Base-by-base conservation (phyloP, 30 jellyfish, hydroid and myxozoan species). In the Sanderia malayensis region DNA sequence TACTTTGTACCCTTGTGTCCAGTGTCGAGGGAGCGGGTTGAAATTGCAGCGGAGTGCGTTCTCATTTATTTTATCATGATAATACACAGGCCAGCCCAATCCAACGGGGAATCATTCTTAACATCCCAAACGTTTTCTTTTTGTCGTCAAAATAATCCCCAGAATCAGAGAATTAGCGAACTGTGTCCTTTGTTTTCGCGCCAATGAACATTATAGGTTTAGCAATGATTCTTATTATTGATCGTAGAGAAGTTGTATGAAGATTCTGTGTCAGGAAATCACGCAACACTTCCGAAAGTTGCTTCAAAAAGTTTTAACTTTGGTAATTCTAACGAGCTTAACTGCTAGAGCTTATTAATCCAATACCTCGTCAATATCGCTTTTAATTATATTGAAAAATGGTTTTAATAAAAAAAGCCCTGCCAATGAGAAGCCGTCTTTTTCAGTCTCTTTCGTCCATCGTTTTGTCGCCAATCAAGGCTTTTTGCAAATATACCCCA, bases 91-190 rank as follows among this genome's bases (percentile, higher is more conserved):
- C n/a, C n/a, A n/a, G n/a, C n/a, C n/a, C n/a, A n/a, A n/a, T n/a
- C n/a, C n/a, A n/a, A n/a, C n/a, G n/a, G n/a, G n/a, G n/a, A n/a
- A n/a, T n/a, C n/a, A n/a, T n/a, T n/a, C n/a, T n/a, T n/a, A n/a
- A n/a, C n/a, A n/a, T n/a, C n/a, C n/a, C n/a, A n/a, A n/a, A n/a
- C n/a, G n/a, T n/a, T n/a, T n/a, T n/a, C n/a, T 49, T 49, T 3
- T 9, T 19, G 6, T 49, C 8, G 64, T 49, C 64, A 49, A 49
- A 49, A 49, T 49, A 49, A 49, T 49, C 64, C 64, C 64, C 23
- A 24, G 64, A 49, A 49, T 49, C 18, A 49, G 4, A 19, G 64
- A 11, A 19, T 49, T 49, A 8, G 64, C 64, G 15, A 41, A 41
- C 11, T 41, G 8, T 8, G 8, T 8, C 55, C 18, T 49, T 49